Conservation (phyloP, 1,140 invertebrate genomes). For the Littorina saxatilis region DNA sequence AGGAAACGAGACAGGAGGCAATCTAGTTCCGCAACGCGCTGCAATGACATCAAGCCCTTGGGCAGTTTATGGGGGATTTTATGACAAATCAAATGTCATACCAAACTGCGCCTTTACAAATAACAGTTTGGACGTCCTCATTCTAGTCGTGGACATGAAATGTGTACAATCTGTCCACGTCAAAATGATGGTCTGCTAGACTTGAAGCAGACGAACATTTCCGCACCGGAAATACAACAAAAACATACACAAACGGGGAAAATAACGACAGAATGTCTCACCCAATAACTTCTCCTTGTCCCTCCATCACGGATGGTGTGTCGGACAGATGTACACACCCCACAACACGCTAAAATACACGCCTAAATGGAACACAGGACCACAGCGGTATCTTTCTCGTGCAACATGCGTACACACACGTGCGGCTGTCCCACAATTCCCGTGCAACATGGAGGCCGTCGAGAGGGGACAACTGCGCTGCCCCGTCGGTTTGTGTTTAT, state of each 20-base stretch:
- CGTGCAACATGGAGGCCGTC: slow-evolving; percentile 58
- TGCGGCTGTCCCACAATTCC: slow-evolving; percentile 66
- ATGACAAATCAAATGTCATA: too few relatives aligned
- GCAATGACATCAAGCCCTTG: too few relatives aligned
- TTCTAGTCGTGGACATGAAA: too few relatives aligned
- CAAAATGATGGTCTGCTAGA: neutral
- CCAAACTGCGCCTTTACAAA: too few relatives aligned
- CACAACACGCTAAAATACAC: neutral
- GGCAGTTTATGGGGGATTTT: too few relatives aligned
- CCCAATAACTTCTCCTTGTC: slow-evolving; percentile 43
- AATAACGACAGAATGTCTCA: slow-evolving; percentile 13
- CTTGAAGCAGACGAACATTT: neutral
- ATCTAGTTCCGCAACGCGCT: too few relatives aligned
- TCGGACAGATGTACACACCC: neutral
- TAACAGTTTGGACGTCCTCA: too few relatives aligned
- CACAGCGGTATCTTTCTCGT: slow-evolving; percentile 27
- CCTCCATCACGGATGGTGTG: slow-evolving; percentile 11
- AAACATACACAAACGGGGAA: neutral
- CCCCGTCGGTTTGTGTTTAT: slow-evolving; percentile 50
- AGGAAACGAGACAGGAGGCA: too few relatives aligned
- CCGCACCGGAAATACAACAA: neutral
- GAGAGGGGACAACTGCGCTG: slow-evolving; percentile 53
- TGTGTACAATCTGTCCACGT: too few relatives aligned
- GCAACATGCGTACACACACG: slow-evolving; percentile 48
- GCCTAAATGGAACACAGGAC: neutral